These are phyloP conservation scores for Takifugu bimaculatus DNA, from an alignment of 2,113 vertebrate genomes.

Conservation along the genomic window DNA sequence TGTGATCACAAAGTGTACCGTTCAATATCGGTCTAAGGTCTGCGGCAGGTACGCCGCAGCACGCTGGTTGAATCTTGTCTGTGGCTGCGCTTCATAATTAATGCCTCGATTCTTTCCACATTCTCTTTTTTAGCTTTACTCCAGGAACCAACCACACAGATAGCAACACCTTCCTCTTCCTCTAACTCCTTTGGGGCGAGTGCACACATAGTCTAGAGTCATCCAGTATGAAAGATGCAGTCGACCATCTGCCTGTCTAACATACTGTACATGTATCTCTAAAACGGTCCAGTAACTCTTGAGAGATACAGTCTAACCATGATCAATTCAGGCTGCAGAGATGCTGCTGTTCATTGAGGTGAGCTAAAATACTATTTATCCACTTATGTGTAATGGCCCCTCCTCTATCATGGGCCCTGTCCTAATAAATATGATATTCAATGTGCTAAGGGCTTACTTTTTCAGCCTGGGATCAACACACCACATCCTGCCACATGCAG, in stretches of 20 bases:
- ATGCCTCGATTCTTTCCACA: too few relatives aligned
- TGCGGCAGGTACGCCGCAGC: too few relatives aligned
- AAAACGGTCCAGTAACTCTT: background rate
- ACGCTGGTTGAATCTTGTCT: too few relatives aligned
- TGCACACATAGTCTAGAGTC: too few relatives aligned
- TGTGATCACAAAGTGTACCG: too few relatives aligned
- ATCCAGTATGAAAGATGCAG: background rate
- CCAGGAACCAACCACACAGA: too few relatives aligned
- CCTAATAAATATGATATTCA: conserved; percentile 3
- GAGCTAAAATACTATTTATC: conserved; percentile 4
- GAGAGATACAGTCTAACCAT: background rate
- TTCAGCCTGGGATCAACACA: conserved; percentile 12
- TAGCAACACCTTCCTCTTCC: too few relatives aligned
- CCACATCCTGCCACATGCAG: conserved; percentile 7
- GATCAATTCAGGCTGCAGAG: conserved; percentile 15
- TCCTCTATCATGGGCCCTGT: background rate
- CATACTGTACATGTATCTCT: too few relatives aligned
- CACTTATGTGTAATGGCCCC: conserved; percentile 6
- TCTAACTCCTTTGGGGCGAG: background rate
- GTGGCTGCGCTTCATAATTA: too few relatives aligned
- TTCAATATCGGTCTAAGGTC: too few relatives aligned
- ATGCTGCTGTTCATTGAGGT: background rate
- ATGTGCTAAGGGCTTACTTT: background rate
- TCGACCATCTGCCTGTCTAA: too few relatives aligned
- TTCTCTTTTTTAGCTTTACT: too few relatives aligned